These are phyloP conservation scores for Diadema setosum DNA, from an alignment of 35 echinoderm and acorn worm genomes.

Conservation along the genomic window DNA sequence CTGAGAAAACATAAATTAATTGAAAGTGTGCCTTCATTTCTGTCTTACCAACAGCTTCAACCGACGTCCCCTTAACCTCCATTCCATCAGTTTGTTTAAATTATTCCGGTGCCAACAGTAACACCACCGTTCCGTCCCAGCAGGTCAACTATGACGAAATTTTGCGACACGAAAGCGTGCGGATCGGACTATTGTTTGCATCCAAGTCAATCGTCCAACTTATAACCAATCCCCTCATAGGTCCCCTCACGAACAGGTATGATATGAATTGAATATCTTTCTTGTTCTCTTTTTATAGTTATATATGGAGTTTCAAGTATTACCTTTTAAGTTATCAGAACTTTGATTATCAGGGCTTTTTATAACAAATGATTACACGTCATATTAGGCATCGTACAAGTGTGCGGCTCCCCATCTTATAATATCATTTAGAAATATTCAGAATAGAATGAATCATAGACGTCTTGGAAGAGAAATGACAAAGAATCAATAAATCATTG, in stretches of 20 bases:
- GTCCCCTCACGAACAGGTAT: constrained; percentile 90
- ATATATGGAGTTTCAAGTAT: too few species aligned
- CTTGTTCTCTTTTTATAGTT: too few species aligned
- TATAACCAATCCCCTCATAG: constrained; percentile 83
- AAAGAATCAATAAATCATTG: too few species aligned
- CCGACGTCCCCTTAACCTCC: background rate
- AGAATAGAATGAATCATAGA: too few species aligned
- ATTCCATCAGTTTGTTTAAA: background rate
- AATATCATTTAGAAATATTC: too few species aligned
- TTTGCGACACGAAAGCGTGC: constrained; percentile 65
- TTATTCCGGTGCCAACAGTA: background rate
- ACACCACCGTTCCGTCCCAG: background rate
- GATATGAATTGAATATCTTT: too few species aligned
- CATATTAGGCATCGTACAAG: too few species aligned
- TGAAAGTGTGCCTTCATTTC: background rate
- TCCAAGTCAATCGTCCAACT: constrained; percentile 96
- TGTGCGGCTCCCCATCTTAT: too few species aligned
- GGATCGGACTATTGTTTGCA: constrained; percentile 87
- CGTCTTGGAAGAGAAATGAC: too few species aligned
- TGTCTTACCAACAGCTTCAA: background rate
- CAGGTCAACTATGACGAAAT: background rate
- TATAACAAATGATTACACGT: too few species aligned
- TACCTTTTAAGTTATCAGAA: too few species aligned
- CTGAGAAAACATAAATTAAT: background rate
- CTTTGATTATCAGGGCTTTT: too few species aligned